Conservation (phyloP, 2,113 vertebrate genomes). For the Albula goreensis region DNA sequence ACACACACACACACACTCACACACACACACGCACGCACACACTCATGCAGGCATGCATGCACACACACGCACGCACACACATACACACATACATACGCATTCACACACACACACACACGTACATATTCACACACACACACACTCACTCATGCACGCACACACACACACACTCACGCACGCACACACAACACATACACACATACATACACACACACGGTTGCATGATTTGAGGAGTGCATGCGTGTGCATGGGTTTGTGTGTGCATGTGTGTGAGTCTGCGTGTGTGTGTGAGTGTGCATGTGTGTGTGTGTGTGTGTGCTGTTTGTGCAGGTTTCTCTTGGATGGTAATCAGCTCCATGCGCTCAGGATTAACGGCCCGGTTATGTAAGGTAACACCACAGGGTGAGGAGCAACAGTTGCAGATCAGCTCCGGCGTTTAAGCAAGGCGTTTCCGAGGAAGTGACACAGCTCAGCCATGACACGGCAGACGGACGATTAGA, state of each 20-base stretch:
- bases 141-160: constrained; percentile 5
- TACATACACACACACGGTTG: background rate
- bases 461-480: background rate
- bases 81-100: constrained; percentile 22
- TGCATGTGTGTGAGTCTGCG: constrained; percentile 7
- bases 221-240: background rate
- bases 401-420: background rate
- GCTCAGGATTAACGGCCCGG: background rate
- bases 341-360: background rate
- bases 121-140: constrained; percentile 29
- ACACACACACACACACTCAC: background rate
- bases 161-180: constrained; percentile 10
- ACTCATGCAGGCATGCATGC: background rate
- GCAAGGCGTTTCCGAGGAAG: background rate
- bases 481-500: background rate
- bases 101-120: constrained; percentile 10
- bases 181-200: background rate
- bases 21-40: background rate
- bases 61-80: constrained; percentile 1
- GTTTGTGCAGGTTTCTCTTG: background rate
- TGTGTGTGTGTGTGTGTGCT: background rate
- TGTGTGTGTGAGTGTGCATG: constrained; percentile 14
- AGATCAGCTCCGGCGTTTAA: background rate
- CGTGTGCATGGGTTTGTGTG: constrained; percentile 30
- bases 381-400: no score